These are phyloP conservation scores for Drosophila jambulina DNA, from an alignment of 1,140 invertebrate species.

Conservation along the genomic window DNA sequence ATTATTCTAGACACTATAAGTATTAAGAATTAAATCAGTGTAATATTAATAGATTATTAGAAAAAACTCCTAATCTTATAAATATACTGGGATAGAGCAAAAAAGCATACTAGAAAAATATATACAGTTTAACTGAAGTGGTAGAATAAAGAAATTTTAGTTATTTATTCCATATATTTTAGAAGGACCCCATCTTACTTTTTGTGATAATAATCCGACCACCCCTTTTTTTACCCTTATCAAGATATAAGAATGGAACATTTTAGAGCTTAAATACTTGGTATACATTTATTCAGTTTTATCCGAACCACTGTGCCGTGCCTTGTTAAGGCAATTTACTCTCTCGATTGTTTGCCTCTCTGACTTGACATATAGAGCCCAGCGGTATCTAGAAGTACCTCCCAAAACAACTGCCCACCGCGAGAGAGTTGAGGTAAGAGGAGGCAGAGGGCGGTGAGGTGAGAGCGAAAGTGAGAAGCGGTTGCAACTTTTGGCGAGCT, in stretches of 20 bases:
- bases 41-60: too few species aligned
- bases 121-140: neutral
- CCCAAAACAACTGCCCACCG: constrained; percentile 35
- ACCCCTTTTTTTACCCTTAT: neutral
- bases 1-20: too few species aligned
- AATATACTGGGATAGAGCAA: neutral
- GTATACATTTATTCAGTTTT: neutral
- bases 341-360: constrained; percentile 26
- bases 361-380: constrained; percentile 10
- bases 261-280: neutral
- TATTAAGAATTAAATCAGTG: too few species aligned
- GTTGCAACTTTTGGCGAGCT: constrained; percentile 45
- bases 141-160: neutral
- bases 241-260: neutral
- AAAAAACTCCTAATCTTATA: too few species aligned
- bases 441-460: neutral
- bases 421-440: constrained; percentile 20
- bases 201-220: neutral
- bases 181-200: rapidly evolving
- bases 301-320: constrained; percentile 23
- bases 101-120: neutral
- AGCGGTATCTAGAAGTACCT: constrained; percentile 32
- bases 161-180: neutral
- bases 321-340: constrained; percentile 6
- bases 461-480: constrained; percentile 24